Percentiles rank a stretch among this genome's conserved stretches.
phyloP scores from a whole-genome alignment of 1,140 invertebrate species.

The Goniozus legneri region DNA sequence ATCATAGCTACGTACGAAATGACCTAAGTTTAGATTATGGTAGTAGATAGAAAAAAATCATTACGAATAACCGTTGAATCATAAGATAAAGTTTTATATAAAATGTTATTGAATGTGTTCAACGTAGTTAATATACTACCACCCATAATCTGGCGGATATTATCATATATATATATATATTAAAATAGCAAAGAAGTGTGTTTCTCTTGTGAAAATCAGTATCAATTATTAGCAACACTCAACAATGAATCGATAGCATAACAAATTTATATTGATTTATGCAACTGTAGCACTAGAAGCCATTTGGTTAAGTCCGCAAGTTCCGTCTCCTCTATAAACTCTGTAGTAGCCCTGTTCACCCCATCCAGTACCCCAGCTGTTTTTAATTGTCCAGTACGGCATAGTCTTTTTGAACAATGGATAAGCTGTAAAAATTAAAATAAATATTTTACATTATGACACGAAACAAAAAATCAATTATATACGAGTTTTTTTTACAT shows the following conservation, averaged over 20 bases:
- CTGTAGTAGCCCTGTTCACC: conserved; percentile 92
- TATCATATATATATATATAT: neutral
- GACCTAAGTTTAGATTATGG: no score
- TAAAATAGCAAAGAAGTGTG: conserved; percentile 7
- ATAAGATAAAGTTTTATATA: no score
- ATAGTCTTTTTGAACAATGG: conserved; percentile 76
- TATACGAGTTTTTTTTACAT: conserved; percentile 49
- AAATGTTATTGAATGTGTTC: no score
- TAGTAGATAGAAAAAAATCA: no score
- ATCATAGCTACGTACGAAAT: no score
- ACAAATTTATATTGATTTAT: conserved; percentile 38
- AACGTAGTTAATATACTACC: no score
- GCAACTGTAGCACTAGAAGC: conserved; percentile 80
- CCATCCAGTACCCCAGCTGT: conserved; percentile 87
- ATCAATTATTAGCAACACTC: no score
- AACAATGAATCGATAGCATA: no score
- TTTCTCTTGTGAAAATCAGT: conserved; percentile 11
- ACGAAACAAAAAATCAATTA: no score
- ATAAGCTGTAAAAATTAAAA: conserved; percentile 63
- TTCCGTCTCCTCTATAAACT: conserved; percentile 90
- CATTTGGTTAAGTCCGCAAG: conserved; percentile 91
- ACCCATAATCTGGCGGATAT: no score
- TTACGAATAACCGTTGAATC: no score
- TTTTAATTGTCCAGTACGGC: conserved; percentile 92
- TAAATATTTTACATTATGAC: conserved; percentile 6